Percentiles rank a stretch among this genome's conserved stretches.
phyloP scores from a whole-genome alignment of 2,888 invertebrate species.

The Celastrina argiolus region DNA sequence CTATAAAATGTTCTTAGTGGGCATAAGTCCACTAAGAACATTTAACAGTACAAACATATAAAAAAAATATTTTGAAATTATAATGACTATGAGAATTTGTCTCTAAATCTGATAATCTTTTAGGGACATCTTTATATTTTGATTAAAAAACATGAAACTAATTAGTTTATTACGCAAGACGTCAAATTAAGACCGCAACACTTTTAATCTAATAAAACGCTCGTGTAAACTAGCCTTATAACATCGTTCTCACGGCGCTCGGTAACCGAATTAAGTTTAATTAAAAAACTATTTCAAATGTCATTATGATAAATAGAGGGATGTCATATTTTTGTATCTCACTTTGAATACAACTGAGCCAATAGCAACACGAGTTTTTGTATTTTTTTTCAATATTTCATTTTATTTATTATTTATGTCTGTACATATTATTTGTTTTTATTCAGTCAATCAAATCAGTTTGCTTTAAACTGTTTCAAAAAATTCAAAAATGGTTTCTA shows the following conservation, averaged over 20 bases:
- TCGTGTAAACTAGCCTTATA: not conserved
- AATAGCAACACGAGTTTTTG: not conserved
- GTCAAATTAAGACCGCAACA: not conserved
- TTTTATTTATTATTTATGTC: no score
- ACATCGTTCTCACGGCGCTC: conserved; percentile 2
- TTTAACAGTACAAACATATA: no score
- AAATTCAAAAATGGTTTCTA: no score
- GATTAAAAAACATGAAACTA: not conserved
- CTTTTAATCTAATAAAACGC: not conserved
- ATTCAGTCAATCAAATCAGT: no score
- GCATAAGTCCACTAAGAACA: no score
- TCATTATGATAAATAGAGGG: not conserved
- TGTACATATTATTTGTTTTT: no score
- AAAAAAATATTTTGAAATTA: not conserved
- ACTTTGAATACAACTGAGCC: not conserved
- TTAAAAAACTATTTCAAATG: not conserved
- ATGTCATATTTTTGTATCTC: not conserved
- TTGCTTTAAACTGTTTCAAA: no score
- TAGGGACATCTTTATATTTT: conserved; percentile 1
- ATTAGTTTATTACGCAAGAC: conserved; percentile 14
- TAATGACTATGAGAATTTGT: not conserved
- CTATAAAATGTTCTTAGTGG: no score
- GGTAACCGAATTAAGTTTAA: conserved; percentile 1
- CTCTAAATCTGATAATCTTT: not conserved
- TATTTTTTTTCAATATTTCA: no score